A percentile compares a stretch with the other conserved stretches of the same genome.
phyloP scores from a whole-genome alignment of 2,888 invertebrate genomes.

The Nycteola revayana region DNA sequence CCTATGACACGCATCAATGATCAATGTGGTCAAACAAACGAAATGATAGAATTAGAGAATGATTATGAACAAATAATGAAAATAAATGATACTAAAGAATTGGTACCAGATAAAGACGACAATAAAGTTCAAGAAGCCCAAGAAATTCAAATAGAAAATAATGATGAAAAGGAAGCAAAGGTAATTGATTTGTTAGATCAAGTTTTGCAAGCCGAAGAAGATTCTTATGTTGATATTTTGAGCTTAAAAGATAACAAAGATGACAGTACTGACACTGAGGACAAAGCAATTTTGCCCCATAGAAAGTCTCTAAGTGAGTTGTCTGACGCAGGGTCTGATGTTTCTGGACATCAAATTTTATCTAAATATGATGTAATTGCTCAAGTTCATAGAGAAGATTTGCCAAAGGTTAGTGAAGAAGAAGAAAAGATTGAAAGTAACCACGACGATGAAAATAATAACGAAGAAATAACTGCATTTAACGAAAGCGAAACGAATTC shows the following conservation, averaged over 20 bases:
- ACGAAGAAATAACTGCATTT: conserved; percentile 59
- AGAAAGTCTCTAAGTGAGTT: conserved; percentile 66
- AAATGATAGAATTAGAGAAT: conserved; percentile 30
- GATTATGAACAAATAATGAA: conserved; percentile 26
- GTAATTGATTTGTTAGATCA: conserved; percentile 74
- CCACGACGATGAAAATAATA: conserved; percentile 35
- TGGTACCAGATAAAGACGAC: background rate
- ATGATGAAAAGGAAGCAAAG: conserved; percentile 72
- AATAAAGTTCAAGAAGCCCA: conserved; percentile 55
- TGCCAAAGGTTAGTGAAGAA: conserved; percentile 64
- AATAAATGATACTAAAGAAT: background rate
- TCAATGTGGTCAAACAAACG: conserved; percentile 36
- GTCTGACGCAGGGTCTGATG: conserved; percentile 71
- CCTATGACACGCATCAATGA: conserved; percentile 50
- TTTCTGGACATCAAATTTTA: conserved; percentile 68
- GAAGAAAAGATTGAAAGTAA: conserved; percentile 50
- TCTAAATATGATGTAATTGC: conserved; percentile 82
- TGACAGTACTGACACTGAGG: conserved; percentile 26
- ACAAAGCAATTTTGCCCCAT: conserved; percentile 39
- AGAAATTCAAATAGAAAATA: conserved; percentile 59
- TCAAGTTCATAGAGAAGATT: conserved; percentile 81
- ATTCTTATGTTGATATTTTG: conserved; percentile 59
- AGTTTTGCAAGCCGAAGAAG: conserved; percentile 76
- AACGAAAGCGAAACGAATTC: conserved; percentile 70
- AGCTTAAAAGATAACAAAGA: conserved; percentile 53